Percentiles rank a stretch among this genome's conserved stretches.
Conservation (phyloP, 2,797 vertebrate species). For the Catostomus latipinnis region DNA sequence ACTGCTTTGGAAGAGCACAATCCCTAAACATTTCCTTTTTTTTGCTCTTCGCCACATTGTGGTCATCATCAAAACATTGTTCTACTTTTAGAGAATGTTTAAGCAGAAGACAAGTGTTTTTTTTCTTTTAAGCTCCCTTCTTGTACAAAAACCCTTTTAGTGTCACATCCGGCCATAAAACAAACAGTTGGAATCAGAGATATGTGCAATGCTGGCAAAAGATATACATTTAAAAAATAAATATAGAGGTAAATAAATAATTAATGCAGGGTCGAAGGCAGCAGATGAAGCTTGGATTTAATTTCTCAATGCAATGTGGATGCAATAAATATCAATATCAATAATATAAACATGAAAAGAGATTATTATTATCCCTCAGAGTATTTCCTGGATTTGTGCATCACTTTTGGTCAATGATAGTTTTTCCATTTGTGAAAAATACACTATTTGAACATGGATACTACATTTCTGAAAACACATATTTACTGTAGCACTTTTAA, state of each 20-base stretch:
- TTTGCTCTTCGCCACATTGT: conserved; percentile 43
- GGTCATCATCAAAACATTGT: conserved; percentile 44
- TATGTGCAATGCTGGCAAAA: background rate
- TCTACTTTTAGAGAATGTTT: conserved; percentile 35
- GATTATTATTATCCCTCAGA: background rate
- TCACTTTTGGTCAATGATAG: background rate
- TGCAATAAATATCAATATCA: background rate
- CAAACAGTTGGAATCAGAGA: background rate
- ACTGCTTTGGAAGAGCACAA: conserved; percentile 19
- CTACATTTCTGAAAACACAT: background rate
- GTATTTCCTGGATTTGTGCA: background rate
- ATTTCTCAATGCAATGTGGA: conserved; percentile 13
- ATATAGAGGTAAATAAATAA: background rate
- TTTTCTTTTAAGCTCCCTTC: conserved; percentile 5
- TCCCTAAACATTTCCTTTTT: conserved; percentile 49
- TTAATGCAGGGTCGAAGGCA: too few relatives aligned
- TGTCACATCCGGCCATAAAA: background rate
- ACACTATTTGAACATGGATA: background rate
- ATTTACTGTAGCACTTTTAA: background rate
- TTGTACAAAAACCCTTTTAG: background rate
- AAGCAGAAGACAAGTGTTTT: background rate
- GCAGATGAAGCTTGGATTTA: conserved; percentile 1
- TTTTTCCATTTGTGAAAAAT: conserved; percentile 4
- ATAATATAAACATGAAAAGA: background rate
- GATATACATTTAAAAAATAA: background rate